phyloP scores from a whole-genome alignment of 2,888 invertebrate species.

The Yponomeuta evonymella region DNA sequence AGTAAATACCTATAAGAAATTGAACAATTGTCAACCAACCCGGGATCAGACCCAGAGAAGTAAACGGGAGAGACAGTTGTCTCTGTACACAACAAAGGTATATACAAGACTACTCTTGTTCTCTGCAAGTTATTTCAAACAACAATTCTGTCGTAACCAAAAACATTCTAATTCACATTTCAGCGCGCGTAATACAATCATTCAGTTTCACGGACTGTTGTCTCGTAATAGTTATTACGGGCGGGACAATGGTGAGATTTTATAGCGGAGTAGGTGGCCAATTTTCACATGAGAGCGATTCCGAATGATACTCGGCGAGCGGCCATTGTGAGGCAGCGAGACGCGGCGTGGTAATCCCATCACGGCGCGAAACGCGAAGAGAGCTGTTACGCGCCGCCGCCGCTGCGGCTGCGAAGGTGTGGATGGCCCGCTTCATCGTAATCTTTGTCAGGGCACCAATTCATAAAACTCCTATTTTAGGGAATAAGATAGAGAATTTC shows the following conservation, averaged over 20 bases:
- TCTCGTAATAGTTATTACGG: conserved; percentile 71
- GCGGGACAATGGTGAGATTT: conserved; percentile 64
- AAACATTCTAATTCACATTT: conserved; percentile 30
- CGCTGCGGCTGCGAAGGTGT: background rate
- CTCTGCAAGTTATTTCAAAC: background rate
- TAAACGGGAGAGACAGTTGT: no score
- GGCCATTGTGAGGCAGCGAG: conserved; percentile 78
- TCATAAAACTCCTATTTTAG: no score
- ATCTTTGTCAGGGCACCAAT: background rate
- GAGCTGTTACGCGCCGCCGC: conserved; percentile 32
- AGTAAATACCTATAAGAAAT: no score
- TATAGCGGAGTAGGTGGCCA: conserved; percentile 59
- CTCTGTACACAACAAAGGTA: no score
- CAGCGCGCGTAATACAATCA: conserved; percentile 27
- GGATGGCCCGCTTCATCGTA: background rate
- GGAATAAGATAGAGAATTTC: no score
- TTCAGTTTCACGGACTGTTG: conserved; percentile 64
- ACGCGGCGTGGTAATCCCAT: conserved; percentile 83
- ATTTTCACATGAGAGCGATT: conserved; percentile 67
- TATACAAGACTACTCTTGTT: no score
- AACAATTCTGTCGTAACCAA: background rate
- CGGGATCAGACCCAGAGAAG: no score
- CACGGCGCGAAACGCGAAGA: conserved; percentile 52
- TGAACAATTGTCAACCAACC: no score
- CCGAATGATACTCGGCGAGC: conserved; percentile 53